Percentiles rank a stretch among this genome's conserved stretches.
phyloP scores from a whole-genome alignment of 2,888 invertebrate species.

The Ophion ellenae region DNA sequence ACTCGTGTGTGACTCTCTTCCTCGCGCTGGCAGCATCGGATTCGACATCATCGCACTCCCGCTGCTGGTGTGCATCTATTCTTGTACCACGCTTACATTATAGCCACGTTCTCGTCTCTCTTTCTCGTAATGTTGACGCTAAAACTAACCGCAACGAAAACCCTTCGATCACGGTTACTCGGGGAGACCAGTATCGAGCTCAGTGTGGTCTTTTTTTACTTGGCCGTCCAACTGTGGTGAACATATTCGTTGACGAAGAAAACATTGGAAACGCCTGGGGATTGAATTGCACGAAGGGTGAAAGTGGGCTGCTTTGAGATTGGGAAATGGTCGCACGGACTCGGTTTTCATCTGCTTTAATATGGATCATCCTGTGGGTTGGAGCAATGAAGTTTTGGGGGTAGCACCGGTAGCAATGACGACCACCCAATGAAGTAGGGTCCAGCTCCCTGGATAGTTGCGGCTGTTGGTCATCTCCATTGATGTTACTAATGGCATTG shows the following conservation, averaged over 20 bases:
- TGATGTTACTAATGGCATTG: too few species aligned
- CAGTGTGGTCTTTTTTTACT: not conserved
- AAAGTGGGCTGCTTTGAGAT: too few species aligned
- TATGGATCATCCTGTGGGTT: too few species aligned
- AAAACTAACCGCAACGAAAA: conserved; percentile 56
- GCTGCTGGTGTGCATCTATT: conserved; percentile 48
- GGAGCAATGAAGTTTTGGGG: too few species aligned
- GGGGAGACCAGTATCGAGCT: not conserved
- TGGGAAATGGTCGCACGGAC: too few species aligned
- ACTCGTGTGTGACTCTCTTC: conserved; percentile 8
- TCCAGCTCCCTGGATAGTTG: too few species aligned
- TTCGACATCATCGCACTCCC: not conserved
- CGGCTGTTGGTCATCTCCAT: too few species aligned
- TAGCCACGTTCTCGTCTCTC: not conserved
- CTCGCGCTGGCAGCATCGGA: not conserved
- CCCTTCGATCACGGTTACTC: conserved; percentile 43
- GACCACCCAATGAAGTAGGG: too few species aligned
- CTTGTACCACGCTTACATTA: conserved; percentile 34
- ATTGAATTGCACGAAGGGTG: too few species aligned
- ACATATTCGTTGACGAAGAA: not conserved
- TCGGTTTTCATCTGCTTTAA: too few species aligned
- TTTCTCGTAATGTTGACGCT: conserved; percentile 35
- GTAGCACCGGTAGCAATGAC: too few species aligned
- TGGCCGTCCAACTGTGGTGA: not conserved
- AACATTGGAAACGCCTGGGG: too few species aligned